Base-by-base conservation (phyloP, 2,888 invertebrate species). In the Eumacrocentrus americanus region DNA sequence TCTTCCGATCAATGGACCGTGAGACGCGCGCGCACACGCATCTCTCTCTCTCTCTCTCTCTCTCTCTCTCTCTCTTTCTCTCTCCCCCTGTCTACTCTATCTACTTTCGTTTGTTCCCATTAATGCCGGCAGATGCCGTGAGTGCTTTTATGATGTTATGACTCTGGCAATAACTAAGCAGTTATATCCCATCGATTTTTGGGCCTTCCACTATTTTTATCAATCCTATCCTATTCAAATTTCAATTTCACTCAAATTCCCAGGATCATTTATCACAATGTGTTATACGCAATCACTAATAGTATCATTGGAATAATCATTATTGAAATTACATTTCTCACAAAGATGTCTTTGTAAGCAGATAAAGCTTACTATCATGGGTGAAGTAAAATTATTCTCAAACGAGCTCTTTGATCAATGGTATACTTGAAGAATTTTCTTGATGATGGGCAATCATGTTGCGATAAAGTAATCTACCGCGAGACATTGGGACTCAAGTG, bases 1-100 rank as follows among this genome's bases (percentile, higher is more conserved):
- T 72, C 72, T 75, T 74, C 68, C 77, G 78, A 79, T 79, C 78
- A 77, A 79, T 79, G 75, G 78, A 67, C 72, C 70, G 68, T 69
- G 70, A 70, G 70, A 68, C 72, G 76, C 78, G 74, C 76, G 76
- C 77, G 72, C 78, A 68, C 66, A 67, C 68, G 63, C 65, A 60
- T 66, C 62, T 60, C 58, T 47, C 29, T 46, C 40, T 59, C 51
- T 35, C 42, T 42, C 58, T 64, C 59, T 40, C 48, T 60, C 52
- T 60, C 59, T 63, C 44, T 25, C 63, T 16, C 50, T 56, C 50
- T 42, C 40, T 20, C 58, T 35, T 42, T n/a, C n/a, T n/a, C n/a
- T 29, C 29, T 29, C 9, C 29, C 5, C 11, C 40, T 16, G 38
- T 35, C 55, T 38, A 60, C 56, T 48, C 61, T 53, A 57, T 58